Base-by-base conservation (phyloP, 2,113 vertebrate genomes). In the Prinia subflava region DNA sequence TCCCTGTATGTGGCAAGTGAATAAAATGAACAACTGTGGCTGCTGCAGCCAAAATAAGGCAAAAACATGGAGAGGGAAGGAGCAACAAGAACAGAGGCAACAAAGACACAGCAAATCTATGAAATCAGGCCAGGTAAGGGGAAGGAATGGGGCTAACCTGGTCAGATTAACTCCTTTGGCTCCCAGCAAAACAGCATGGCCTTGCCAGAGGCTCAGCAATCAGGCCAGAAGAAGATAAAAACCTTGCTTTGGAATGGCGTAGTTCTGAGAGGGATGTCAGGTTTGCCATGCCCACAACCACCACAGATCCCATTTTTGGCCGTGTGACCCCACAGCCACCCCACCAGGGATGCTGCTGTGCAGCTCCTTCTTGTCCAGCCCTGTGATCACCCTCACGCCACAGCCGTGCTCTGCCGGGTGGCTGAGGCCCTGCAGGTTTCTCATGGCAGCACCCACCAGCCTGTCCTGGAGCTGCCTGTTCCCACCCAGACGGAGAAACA, bases 31-130 rank as follows among this genome's bases (percentile, higher is more conserved):
- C 44, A 73, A 39, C 28, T 73, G 33, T 57, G 87, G 67, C 67
- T 93, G 71, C 91, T 71, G 53, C 15, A 94, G 76, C 80, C 89
- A 89, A 88, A 96, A 73, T 47, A 76, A 89, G 46, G 49, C 62
- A 82, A 90, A 47, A 79, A 15, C 39, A 44, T 2, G 6, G 56
- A 83, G 35, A 68, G 9, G 12, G 42, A 85, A 70, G 62, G 56
- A 84, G 21, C 56, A 59, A 56, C 30, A 63, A 75, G 52, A 67
- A 46, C 39, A 70, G 56, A 59, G 65, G 37, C 64, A 84, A 46
- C 0, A 3, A 53, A 49, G 16, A 21, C 30, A 63, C 21, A 75
- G 27, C 11, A 85, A 55, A 79, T 23, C 47, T 23, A 14, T 7
- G 30, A 87, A 70, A 75, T 31, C 52, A 42, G 65, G 33, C 30